Conservation (phyloP, 2,797 vertebrate genomes). For the Takifugu ocellatus region DNA sequence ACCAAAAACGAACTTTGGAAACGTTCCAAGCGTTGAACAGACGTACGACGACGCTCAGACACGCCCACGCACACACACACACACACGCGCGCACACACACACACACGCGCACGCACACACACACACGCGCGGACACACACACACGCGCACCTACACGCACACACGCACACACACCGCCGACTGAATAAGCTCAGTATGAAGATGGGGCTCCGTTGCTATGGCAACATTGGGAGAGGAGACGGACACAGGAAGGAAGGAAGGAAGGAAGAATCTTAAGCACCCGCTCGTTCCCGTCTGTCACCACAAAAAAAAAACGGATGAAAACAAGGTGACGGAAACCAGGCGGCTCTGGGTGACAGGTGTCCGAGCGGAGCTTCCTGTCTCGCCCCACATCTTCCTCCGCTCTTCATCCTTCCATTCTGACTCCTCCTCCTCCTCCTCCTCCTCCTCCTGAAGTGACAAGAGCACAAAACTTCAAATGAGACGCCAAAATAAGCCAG, state of each 20-base stretch:
- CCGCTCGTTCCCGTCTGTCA: constrained; percentile 54
- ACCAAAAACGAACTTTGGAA: constrained; percentile 48
- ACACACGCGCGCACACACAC: constrained; percentile 12
- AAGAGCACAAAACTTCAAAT: constrained; percentile 43
- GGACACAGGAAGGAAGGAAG: constrained; percentile 69
- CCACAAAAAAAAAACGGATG: constrained; percentile 50
- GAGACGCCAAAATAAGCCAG: constrained; percentile 51
- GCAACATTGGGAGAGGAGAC: constrained; percentile 66
- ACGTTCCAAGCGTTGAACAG: constrained; percentile 44
- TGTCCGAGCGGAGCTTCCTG: constrained; percentile 72
- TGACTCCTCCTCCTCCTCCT: constrained; percentile 17
- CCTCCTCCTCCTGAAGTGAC: constrained; percentile 21
- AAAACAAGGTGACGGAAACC: constrained; percentile 55
- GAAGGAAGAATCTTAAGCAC: constrained; percentile 68
- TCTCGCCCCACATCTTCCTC: constrained; percentile 34
- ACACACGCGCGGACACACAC: too few species aligned
- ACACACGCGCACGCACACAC: constrained; percentile 23
- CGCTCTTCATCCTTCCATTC: constrained; percentile 10
- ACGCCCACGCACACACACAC: neutral
- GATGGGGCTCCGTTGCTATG: constrained; percentile 63
- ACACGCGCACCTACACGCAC: too few species aligned
- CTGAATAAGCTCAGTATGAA: constrained; percentile 71
- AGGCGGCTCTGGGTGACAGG: constrained; percentile 74
- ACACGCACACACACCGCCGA: constrained; percentile 51
- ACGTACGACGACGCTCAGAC: neutral